These are phyloP conservation scores for Sphaerodactylus townsendi DNA, from an alignment of 2,113 vertebrate species.

Conservation along the genomic window DNA sequence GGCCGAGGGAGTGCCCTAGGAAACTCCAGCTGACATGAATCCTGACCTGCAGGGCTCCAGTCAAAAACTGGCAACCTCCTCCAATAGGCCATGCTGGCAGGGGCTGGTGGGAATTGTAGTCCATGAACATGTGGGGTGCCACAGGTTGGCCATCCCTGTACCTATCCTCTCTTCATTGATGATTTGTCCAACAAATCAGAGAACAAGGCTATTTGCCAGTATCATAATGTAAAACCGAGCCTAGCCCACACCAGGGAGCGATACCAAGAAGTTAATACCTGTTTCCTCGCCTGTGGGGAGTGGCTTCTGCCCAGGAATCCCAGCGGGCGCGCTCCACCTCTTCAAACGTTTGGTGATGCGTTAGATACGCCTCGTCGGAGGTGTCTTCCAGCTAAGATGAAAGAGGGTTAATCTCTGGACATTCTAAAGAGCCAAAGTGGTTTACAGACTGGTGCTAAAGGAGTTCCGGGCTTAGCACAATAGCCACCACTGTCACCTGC, in stretches of 20 bases:
- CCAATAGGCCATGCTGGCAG: no score
- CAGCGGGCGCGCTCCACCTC: slow-evolving; percentile 62
- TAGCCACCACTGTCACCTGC: not conserved
- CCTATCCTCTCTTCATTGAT: no score
- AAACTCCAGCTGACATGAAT: not conserved
- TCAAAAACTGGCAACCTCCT: not conserved
- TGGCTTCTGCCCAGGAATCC: slow-evolving; percentile 63
- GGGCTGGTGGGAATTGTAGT: no score
- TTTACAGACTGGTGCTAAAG: not conserved
- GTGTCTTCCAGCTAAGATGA: slow-evolving; percentile 65
- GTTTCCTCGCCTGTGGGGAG: slow-evolving; percentile 59
- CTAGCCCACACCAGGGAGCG: not conserved
- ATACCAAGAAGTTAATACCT: slow-evolving; percentile 41
- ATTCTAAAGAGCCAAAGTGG: not conserved
- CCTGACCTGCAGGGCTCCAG: not conserved
- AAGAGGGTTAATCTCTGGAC: not conserved
- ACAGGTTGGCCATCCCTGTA: no score
- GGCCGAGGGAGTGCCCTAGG: not conserved
- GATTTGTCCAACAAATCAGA: no score
- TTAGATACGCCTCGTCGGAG: slow-evolving; percentile 58
- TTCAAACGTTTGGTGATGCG: slow-evolving; percentile 58
- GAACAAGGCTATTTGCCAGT: not conserved
- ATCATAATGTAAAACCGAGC: not conserved
- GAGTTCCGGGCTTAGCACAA: not conserved
- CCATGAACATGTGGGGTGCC: no score